Percentiles rank a stretch among this genome's conserved stretches.
Evolutionary conservation across 1,140 invertebrate species (phyloP).

Genomic region (Leptinotarsa defecta): DNA sequence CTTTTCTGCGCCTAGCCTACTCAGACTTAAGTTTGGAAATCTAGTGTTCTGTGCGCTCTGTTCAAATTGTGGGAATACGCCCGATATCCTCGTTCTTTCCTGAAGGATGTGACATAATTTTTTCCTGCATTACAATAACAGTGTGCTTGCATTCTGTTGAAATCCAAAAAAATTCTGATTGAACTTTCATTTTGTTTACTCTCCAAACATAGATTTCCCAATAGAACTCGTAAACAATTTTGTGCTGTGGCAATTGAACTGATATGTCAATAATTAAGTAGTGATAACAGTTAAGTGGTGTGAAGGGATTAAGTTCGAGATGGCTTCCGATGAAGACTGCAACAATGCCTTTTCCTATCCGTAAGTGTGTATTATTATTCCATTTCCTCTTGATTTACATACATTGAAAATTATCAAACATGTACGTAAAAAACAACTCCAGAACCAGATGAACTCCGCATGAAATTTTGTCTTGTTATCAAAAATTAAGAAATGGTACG

Average conservation of each 20-base stretch:
- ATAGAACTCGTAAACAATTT: conserved; percentile 29
- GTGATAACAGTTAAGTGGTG: conserved; percentile 34
- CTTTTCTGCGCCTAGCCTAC: conserved; percentile 28
- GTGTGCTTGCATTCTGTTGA: background rate
- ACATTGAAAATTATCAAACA: no score
- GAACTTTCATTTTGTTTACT: conserved; percentile 32
- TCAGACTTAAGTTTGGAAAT: conserved; percentile 20
- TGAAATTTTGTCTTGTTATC: no score
- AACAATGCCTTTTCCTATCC: conserved; percentile 42
- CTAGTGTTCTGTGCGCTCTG: background rate
- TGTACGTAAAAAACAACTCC: no score
- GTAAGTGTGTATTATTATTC: conserved; percentile 35
- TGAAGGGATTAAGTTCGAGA: conserved; percentile 35
- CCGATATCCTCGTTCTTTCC: background rate
- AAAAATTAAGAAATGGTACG: no score
- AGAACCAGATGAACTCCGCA: no score
- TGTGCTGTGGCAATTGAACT: conserved; percentile 37
- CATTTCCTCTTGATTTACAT: no score
- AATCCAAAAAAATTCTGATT: background rate
- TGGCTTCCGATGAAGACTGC: conserved; percentile 48
- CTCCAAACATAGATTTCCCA: conserved; percentile 33
- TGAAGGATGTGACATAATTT: background rate
- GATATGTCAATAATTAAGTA: conserved; percentile 35
- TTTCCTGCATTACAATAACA: background rate
- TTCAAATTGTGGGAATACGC: background rate